Evolutionary conservation across 2,113 vertebrate genomes (phyloP).

Genomic region (Macroglossus sobrinus): DNA sequence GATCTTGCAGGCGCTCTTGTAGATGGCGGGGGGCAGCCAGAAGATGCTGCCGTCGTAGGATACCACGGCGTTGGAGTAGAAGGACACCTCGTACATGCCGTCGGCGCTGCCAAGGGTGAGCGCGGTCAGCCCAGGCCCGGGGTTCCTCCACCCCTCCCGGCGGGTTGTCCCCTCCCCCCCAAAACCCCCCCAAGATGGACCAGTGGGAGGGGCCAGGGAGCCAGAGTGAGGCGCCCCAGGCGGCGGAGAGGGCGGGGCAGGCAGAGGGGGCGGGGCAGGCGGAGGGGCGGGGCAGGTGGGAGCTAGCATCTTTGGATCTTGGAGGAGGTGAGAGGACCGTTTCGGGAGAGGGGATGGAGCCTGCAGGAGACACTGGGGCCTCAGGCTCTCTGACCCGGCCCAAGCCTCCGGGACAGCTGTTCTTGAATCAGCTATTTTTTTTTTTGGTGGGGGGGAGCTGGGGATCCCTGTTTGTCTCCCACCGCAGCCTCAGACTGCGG

Average conservation of each 20-base stretch:
- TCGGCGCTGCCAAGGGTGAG: slow-evolving; percentile 85
- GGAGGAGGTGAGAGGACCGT: neutral
- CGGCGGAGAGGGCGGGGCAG: neutral
- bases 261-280: no score
- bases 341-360: neutral
- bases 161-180: neutral
- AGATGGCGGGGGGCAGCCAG: slow-evolving; percentile 97
- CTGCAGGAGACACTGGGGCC: neutral
- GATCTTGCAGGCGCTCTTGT: slow-evolving; percentile 97
- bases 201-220: neutral
- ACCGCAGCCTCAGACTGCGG: neutral
- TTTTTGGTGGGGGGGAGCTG: neutral
- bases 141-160: neutral
- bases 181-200: neutral
- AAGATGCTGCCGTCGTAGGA: slow-evolving; percentile 97
- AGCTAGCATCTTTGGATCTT: neutral
- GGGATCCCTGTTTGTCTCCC: neutral
- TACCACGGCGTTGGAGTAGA: slow-evolving; percentile 97
- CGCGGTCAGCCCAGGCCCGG: neutral
- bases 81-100: slow-evolving; percentile 97
- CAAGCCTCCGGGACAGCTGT: neutral
- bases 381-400: neutral
- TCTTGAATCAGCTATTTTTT: neutral
- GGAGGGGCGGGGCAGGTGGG: neutral
- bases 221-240: neutral